Conservation (phyloP, 2,113 vertebrate genomes). For the Gnathonemus longibarbis region DNA sequence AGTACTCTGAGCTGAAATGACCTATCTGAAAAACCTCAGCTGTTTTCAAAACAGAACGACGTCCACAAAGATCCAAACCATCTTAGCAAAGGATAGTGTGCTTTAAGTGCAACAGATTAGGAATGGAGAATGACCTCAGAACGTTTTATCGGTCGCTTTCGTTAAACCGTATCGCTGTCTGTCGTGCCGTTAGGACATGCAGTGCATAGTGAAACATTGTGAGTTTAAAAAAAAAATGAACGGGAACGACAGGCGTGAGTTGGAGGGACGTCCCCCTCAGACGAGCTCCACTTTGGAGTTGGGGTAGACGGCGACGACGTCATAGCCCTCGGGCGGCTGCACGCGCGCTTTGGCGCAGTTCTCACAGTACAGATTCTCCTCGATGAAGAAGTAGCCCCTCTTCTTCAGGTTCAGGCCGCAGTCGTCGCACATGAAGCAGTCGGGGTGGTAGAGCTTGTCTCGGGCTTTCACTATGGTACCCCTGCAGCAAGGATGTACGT, state of each 20-base stretch:
- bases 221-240: neutral
- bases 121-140: neutral
- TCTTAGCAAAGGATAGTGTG: neutral
- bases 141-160: neutral
- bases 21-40: neutral
- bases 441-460: constrained; percentile 93
- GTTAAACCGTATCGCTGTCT: neutral
- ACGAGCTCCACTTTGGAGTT: constrained; percentile 94
- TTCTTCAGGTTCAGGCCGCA: constrained; percentile 90
- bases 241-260: neutral
- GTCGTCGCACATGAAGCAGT: constrained; percentile 94
- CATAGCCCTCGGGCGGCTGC: constrained; percentile 92
- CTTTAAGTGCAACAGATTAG: constrained; percentile 4
- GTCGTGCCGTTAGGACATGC: neutral
- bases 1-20: neutral
- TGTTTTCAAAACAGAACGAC: neutral
- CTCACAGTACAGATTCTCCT: constrained; percentile 93
- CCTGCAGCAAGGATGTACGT: constrained; percentile 46
- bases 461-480: constrained; percentile 93
- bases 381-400: constrained; percentile 92
- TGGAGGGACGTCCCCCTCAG: constrained; percentile 38
- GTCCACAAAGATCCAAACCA: neutral
- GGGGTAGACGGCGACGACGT: constrained; percentile 96
- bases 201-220: constrained; percentile 19
- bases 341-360: constrained; percentile 88